Conservation (phyloP, 2,797 vertebrate species). For the Zalophus californianus region DNA sequence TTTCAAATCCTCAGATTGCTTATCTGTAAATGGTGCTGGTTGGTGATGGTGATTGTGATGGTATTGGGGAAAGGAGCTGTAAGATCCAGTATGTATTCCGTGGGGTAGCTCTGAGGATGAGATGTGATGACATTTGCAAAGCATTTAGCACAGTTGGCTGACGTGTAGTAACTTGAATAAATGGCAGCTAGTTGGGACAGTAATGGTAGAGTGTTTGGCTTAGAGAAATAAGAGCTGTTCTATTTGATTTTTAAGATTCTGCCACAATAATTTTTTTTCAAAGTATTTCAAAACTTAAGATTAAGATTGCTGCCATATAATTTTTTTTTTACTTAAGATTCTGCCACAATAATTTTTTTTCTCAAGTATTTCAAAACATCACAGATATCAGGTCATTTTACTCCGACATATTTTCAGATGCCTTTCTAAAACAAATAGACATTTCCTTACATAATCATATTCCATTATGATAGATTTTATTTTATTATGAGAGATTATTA, state of each 20-base stretch:
- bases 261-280: background rate
- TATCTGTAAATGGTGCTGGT: background rate
- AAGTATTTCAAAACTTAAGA: slow-evolving; percentile 51
- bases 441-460: background rate
- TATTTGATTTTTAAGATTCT: background rate
- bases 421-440: background rate
- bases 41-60: background rate
- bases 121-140: background rate
- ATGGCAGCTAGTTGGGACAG: background rate
- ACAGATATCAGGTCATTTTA: background rate
- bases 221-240: background rate
- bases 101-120: background rate
- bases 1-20: background rate
- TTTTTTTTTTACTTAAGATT: background rate
- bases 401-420: background rate
- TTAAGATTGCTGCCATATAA: background rate
- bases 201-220: background rate
- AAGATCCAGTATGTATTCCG: background rate
- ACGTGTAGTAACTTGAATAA: background rate
- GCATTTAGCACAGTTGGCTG: background rate
- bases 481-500: background rate
- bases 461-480: slow-evolving; percentile 11
- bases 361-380: slow-evolving; percentile 57
- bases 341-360: background rate
- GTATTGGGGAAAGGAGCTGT: background rate